Percentiles rank a stretch among this genome's conserved stretches.
Evolutionary conservation across 2,888 invertebrate species (phyloP).

Genomic region (Furcula furcula): DNA sequence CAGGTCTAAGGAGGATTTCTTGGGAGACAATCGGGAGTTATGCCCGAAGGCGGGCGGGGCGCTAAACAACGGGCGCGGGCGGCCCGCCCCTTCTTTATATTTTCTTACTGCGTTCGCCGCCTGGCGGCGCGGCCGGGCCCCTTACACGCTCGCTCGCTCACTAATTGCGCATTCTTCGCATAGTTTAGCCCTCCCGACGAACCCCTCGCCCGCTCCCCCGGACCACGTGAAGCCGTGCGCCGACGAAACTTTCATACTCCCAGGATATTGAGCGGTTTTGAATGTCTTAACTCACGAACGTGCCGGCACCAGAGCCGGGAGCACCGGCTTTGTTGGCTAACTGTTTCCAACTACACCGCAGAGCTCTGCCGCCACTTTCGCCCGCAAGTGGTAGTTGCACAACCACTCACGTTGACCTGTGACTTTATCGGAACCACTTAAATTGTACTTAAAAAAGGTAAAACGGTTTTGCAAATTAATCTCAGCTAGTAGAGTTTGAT

Average conservation of each 20-base stretch:
- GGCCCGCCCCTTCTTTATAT: slow-evolving; percentile 86
- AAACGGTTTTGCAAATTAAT: too few relatives aligned
- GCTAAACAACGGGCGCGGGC: slow-evolving; percentile 80
- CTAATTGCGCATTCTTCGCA: slow-evolving; percentile 99
- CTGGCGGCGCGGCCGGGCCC: slow-evolving; percentile 82
- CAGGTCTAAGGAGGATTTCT: slow-evolving; percentile 77
- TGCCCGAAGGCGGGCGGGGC: slow-evolving; percentile 79
- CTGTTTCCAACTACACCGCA: slow-evolving; percentile 62
- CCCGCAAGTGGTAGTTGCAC: neutral
- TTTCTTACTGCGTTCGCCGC: slow-evolving; percentile 84
- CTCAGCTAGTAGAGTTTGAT: too few relatives aligned
- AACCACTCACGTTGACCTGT: neutral
- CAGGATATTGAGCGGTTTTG: slow-evolving; percentile 82
- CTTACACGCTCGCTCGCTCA: slow-evolving; percentile 88
- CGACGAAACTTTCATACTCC: slow-evolving; percentile 80
- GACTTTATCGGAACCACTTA: neutral
- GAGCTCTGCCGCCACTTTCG: slow-evolving; percentile 37
- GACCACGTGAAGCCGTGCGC: slow-evolving; percentile 81
- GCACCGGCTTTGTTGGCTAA: slow-evolving; percentile 67
- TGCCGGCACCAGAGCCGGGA: slow-evolving; percentile 57
- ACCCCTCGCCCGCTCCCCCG: slow-evolving; percentile 78
- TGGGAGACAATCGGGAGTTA: slow-evolving; percentile 82
- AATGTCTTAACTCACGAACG: slow-evolving; percentile 81
- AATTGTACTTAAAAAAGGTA: too few relatives aligned
- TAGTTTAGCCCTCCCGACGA: slow-evolving; percentile 91